Conservation (phyloP, 1,140 invertebrate genomes). For the Tribolium madens region DNA sequence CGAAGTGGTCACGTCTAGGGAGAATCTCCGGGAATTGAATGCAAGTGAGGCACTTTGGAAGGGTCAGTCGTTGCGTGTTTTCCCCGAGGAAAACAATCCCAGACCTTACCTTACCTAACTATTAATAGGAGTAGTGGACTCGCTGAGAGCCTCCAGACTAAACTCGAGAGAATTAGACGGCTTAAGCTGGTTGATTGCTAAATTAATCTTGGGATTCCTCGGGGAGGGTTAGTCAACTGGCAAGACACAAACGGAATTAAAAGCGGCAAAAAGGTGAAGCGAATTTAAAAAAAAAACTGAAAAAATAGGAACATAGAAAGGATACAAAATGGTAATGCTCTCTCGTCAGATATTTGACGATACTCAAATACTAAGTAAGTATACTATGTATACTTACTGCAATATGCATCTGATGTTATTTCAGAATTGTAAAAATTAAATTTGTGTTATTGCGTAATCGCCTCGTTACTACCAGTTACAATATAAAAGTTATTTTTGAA, state of each 20-base stretch:
- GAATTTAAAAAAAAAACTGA: not conserved
- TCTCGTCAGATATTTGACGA: too few species aligned
- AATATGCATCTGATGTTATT: too few species aligned
- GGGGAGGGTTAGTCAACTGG: not conserved
- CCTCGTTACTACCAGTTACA: too few species aligned
- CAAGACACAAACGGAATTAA: not conserved
- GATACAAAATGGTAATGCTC: too few species aligned
- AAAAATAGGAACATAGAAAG: too few species aligned
- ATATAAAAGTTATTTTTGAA: too few species aligned
- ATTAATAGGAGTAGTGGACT: constrained; percentile 24
- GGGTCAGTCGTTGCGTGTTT: constrained; percentile 12
- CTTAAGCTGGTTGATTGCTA: constrained; percentile 22
- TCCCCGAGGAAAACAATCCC: constrained; percentile 28
- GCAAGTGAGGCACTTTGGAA: not conserved
- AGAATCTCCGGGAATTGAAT: not conserved
- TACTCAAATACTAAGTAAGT: too few species aligned
- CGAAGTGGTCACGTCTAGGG: not conserved
- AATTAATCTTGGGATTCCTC: constrained; percentile 8
- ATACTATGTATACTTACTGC: too few species aligned
- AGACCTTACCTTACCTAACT: constrained; percentile 35
- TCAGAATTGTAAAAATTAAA: too few species aligned
- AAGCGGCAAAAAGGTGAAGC: not conserved
- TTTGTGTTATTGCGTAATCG: too few species aligned
- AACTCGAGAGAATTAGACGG: constrained; percentile 19
- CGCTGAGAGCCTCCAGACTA: not conserved